Evolutionary conservation across 2,888 invertebrate genomes (phyloP), one percentile per base, ranked within the genome.

Genomic region (Archips crataeganus): DNA sequence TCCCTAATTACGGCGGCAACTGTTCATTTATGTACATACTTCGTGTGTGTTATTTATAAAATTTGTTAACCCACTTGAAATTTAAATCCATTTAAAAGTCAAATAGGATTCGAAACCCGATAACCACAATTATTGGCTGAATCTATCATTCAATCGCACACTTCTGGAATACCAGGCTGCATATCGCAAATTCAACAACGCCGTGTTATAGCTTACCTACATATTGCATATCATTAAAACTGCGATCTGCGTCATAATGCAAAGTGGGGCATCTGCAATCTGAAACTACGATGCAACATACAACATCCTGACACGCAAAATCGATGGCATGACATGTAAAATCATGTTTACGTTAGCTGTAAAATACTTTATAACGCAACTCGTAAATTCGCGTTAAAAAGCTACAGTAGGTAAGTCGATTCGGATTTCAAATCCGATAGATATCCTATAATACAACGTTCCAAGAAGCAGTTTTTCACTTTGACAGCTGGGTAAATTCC

Each of bases 171-270:
- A 47, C 49, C 49, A 32, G 39, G 34, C 59, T 10, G 9, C 45
- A n/a, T 32, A 57, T 32, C 32, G 23, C 32, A 23, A n/a, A 32
- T 34, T 32, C 47, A 47, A 34, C 15, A 51, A 15, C 6, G 51
- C 11, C 45, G 15, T 15, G n/a, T 47, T 3, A 60, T 68, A 34
- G 47, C 15, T 39, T 8, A 23, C 4, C 45, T 54, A 39, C 71
- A 60, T 36, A 36, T 36, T 67, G 62, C 62, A 68, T 59, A 68
- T 34, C 60, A 47, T 68, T 60, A 34, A 15, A 11, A n/a, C 59
- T 47, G 59, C 45, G 4, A 68, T 59, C 70, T 59, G 63, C 39
- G 57, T 69, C 63, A 69, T 73, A 64, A 59, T 64, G 59, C 68
- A 34, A 68, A 68, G 36, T 39, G 36, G 61, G 57, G 32, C 68